phyloP scores from a whole-genome alignment of 2,888 invertebrate genomes.

The Eubasilissa splendida region DNA sequence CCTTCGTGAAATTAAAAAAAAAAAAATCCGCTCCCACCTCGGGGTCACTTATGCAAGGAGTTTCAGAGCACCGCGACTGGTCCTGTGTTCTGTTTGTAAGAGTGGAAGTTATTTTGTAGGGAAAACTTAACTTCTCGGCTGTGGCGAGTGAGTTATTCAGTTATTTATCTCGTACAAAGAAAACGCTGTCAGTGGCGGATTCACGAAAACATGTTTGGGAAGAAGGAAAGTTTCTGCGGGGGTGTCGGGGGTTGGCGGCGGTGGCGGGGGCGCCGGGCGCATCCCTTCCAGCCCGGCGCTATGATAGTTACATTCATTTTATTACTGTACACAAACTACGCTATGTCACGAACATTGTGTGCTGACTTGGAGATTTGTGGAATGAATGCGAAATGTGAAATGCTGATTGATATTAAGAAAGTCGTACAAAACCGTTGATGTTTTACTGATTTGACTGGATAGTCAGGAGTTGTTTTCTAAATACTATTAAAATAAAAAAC shows the following conservation, averaged over 20 bases:
- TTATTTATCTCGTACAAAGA: slow-evolving; percentile 58
- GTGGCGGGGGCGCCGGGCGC: not conserved
- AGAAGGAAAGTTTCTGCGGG: slow-evolving; percentile 46
- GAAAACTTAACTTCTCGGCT: slow-evolving; percentile 42
- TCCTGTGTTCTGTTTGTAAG: slow-evolving; percentile 50
- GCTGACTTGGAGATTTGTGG: slow-evolving; percentile 10
- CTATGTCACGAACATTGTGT: slow-evolving; percentile 19
- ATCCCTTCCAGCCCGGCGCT: not conserved
- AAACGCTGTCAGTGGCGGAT: slow-evolving; percentile 57
- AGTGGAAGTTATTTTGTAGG: slow-evolving; percentile 57
- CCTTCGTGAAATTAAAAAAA: slow-evolving; percentile 4
- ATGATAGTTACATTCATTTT: slow-evolving; percentile 21
- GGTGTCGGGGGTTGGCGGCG: not conserved
- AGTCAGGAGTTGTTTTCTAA: too few species aligned
- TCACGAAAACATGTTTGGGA: slow-evolving; percentile 56
- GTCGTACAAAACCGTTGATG: too few species aligned
- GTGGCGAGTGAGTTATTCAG: slow-evolving; percentile 58
- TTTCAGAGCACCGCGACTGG: slow-evolving; percentile 10
- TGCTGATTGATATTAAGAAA: too few species aligned
- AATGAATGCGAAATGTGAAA: too few species aligned
- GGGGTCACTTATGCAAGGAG: slow-evolving; percentile 36
- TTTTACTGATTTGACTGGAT: too few species aligned
- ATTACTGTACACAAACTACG: slow-evolving; percentile 24
- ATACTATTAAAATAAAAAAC: too few species aligned
- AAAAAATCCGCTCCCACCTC: not conserved